Evolutionary conservation across 2,113 vertebrate genomes (phyloP), one percentile per base, ranked within the genome.

Genomic region (Kryptolebias marmoratus): DNA sequence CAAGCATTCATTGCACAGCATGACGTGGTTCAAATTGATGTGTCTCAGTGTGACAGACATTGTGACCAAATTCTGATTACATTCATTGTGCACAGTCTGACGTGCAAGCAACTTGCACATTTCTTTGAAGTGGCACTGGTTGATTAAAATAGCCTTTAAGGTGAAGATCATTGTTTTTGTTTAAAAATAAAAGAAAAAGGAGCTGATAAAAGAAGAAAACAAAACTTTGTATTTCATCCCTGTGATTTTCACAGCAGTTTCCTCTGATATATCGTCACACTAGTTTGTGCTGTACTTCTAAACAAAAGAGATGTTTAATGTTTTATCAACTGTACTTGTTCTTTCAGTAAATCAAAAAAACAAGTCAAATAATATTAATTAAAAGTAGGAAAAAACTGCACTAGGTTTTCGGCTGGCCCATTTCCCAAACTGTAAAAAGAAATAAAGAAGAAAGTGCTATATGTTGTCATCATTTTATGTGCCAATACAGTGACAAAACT

Each of bases 1-100:
- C 31, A 47, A 55, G 16, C n/a, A 45, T 66, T 42, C 49, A 50
- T 32, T 53, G 22, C 57, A 68, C 44, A 56, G 52, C 68, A 59
- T 56, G 44, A 76, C 65, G 50, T 32, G 31, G 7, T 31, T 68
- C 30, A 55, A 56, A 69, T 50, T 42, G 58, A 76, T 57, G 45
- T 74, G 27, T 31, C 10, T 18, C 22, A 39, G 31, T 60, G 47
- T 27, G 56, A 28, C 55, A 59, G 11, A 56, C 50, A 68, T 27
- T 55, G n/a, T 57, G 31, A 75, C 31, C 52, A 64, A 27, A 47
- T 64, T 45, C 31, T 69, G 42, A 53, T 70, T 64, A 58, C 16
- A 69, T 42, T 22, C 31, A 68, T 56, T 30, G 45, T 28, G 11
- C 22, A 53, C 30, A 47, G 18, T 66, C 48, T 52, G 55, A 67